These are phyloP conservation scores for Stigmatopora argus DNA, from an alignment of 2,113 vertebrate species.

Conservation along the genomic window DNA sequence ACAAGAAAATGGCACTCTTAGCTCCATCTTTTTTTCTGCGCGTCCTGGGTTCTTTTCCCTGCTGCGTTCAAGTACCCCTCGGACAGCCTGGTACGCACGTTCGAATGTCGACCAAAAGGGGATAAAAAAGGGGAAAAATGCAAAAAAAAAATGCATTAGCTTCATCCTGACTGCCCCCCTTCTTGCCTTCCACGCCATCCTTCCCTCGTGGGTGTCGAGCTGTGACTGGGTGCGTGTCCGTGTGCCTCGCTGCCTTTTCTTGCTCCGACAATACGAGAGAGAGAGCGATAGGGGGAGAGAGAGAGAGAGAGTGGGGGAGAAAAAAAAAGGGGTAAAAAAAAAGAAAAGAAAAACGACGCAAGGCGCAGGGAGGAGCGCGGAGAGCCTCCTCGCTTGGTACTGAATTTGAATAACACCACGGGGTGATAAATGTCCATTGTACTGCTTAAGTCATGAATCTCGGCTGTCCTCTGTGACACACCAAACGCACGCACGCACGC, in stretches of 20 bases:
- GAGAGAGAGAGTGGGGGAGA: background rate
- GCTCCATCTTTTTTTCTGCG: background rate
- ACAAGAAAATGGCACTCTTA: background rate
- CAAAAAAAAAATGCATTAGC: slow-evolving; percentile 23
- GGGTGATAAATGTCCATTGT: slow-evolving; percentile 99
- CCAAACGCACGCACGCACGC: slow-evolving; percentile 55
- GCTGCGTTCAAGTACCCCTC: slow-evolving; percentile 40
- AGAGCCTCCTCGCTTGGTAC: slow-evolving; percentile 97
- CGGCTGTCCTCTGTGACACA: slow-evolving; percentile 84
- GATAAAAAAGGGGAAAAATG: no score
- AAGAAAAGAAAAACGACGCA: slow-evolving; percentile 56
- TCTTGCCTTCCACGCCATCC: background rate
- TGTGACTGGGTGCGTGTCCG: slow-evolving; percentile 2
- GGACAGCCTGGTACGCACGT: slow-evolving; percentile 36
- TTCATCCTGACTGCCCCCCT: background rate
- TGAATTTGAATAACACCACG: slow-evolving; percentile 99
- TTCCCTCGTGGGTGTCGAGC: background rate
- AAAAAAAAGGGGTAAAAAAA: background rate
- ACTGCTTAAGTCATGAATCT: slow-evolving; percentile 98
- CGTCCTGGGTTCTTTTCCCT: slow-evolving; percentile 46
- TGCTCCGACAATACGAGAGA: background rate
- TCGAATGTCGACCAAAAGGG: slow-evolving; percentile 29
- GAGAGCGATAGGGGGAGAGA: background rate
- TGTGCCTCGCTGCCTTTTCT: slow-evolving; percentile 10
- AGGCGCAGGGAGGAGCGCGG: slow-evolving; percentile 80